A percentile compares a stretch with the other conserved stretches of the same genome.
Evolutionary conservation across 2,888 invertebrate genomes (phyloP).

Genomic region (Drosophila bunnanda): DNA sequence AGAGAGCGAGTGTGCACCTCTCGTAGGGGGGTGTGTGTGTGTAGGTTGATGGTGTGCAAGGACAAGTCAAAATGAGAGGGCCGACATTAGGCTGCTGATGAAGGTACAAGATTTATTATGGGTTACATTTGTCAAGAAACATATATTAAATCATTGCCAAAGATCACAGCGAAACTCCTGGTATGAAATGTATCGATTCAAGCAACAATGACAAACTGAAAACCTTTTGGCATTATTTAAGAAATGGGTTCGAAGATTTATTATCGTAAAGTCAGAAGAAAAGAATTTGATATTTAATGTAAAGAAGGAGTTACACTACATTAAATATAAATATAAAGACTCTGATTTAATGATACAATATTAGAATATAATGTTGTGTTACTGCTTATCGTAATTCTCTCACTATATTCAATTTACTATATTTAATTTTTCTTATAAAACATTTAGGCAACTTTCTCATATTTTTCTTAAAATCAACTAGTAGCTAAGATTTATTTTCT

Average conservation of each 20-base stretch:
- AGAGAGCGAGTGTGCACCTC: slow-evolving; percentile 9
- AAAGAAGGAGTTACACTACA: neutral
- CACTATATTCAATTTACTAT: too few relatives aligned
- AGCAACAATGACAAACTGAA: neutral
- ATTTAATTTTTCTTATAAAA: neutral
- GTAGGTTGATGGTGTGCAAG: slow-evolving; percentile 16
- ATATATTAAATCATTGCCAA: slow-evolving; percentile 10
- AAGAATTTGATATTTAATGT: too few relatives aligned
- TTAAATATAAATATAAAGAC: too few relatives aligned
- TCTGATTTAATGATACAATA: too few relatives aligned
- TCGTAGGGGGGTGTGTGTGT: slow-evolving; percentile 2
- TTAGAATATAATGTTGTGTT: too few relatives aligned
- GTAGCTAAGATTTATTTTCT: neutral
- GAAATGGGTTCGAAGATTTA: slow-evolving; percentile 2
- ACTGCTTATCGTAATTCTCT: too few relatives aligned
- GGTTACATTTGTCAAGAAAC: slow-evolving; percentile 18
- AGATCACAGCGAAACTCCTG: neutral
- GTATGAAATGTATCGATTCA: slow-evolving; percentile 1
- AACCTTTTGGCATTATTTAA: neutral
- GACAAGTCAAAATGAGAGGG: slow-evolving; percentile 5
- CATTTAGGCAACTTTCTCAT: neutral
- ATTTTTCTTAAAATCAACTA: too few relatives aligned
- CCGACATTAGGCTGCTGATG: slow-evolving; percentile 9
- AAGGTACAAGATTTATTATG: slow-evolving; percentile 26
- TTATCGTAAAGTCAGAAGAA: neutral